Percentiles rank a stretch among this genome's conserved stretches.
phyloP scores from a whole-genome alignment of 2,113 vertebrate genomes.

The Calyptomena viridis region DNA sequence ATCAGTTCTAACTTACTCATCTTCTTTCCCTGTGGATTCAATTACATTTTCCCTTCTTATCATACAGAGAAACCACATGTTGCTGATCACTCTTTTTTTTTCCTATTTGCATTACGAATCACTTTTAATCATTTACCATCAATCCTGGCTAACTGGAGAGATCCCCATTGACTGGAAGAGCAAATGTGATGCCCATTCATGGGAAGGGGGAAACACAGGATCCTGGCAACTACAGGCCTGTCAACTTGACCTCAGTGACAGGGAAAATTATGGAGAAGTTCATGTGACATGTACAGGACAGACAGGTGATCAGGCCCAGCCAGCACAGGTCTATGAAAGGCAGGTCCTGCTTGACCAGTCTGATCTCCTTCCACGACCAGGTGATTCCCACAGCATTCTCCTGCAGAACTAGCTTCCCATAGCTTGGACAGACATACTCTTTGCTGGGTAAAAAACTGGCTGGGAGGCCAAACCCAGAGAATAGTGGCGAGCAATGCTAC shows the following conservation, averaged over 20 bases:
- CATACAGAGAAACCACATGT: background rate
- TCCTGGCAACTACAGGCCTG: background rate
- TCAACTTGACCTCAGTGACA: background rate
- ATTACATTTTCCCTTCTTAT: background rate
- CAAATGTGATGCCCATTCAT: background rate
- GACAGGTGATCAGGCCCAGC: background rate
- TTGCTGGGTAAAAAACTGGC: background rate
- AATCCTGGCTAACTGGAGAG: background rate
- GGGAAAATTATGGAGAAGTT: background rate
- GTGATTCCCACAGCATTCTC: background rate
- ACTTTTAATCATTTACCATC: background rate
- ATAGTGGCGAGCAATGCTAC: accelerated
- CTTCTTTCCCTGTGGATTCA: background rate
- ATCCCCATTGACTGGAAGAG: background rate
- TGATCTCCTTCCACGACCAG: background rate
- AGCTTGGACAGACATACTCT: background rate
- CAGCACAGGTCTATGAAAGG: background rate
- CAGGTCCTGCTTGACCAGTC: background rate
- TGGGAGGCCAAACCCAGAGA: background rate
- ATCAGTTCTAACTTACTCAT: background rate
- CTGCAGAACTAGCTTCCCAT: background rate
- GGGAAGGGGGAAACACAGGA: background rate
- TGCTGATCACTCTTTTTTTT: background rate
- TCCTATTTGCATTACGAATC: background rate
- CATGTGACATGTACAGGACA: background rate